Evolutionary conservation across 92 coral and sea anemone genomes (phyloP).

Genomic region (Desmophyllum pertusum): DNA sequence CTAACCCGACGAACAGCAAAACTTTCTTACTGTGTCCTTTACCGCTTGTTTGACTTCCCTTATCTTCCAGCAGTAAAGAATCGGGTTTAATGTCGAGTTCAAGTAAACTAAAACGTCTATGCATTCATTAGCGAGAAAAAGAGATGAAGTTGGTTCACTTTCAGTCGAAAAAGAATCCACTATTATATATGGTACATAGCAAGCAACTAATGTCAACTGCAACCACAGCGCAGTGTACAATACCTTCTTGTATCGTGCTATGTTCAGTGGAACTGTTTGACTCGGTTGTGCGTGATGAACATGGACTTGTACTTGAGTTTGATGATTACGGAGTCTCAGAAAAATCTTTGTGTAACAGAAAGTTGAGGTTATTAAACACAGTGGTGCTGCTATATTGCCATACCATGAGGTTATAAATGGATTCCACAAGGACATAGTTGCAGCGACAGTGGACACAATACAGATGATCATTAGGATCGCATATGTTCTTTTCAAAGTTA

Average conservation of each 20-base stretch:
- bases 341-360: too few species aligned
- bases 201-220: too few species aligned
- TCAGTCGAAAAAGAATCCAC: not conserved
- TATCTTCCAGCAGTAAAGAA: slow-evolving; percentile 24
- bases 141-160: not conserved
- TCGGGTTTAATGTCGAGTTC: slow-evolving; percentile 1
- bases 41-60: not conserved
- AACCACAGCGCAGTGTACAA: too few species aligned
- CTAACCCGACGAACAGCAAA: too few species aligned
- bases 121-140: not conserved
- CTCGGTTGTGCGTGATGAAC: too few species aligned
- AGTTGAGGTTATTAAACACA: not conserved
- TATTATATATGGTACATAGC: too few species aligned
- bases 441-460: not conserved
- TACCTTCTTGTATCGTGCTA: too few species aligned
- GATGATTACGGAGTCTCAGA: too few species aligned
- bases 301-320: too few species aligned
- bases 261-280: not conserved
- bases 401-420: not conserved
- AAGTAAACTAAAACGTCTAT: not conserved
- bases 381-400: not conserved
- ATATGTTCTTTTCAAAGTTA: not conserved
- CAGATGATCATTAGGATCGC: not conserved
- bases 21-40: too few species aligned
- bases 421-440: not conserved